Conservation (phyloP, 2,113 vertebrate genomes). For the Ammodytes marinus region DNA sequence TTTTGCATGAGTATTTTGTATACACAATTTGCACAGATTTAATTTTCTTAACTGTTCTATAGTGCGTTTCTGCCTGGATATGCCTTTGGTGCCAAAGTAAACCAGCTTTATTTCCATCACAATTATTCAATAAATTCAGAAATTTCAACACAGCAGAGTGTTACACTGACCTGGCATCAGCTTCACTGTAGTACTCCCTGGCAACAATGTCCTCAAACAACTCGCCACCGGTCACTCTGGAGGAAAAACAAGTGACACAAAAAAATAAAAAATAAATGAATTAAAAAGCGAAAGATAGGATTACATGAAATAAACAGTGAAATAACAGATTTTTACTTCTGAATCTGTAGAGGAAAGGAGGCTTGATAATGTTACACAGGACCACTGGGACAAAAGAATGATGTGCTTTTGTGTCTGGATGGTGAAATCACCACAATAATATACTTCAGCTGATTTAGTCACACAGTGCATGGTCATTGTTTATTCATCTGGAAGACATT, state of each 20-base stretch:
- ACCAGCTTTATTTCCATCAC: background rate
- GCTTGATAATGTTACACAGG: background rate
- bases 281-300: background rate
- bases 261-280: background rate
- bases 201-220: conserved; percentile 95
- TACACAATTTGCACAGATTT: too few species aligned
- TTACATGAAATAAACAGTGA: background rate
- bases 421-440: conserved; percentile 17
- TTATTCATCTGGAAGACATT: conserved; percentile 39
- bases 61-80: background rate
- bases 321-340: conserved; percentile 5
- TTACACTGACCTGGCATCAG: conserved; percentile 92
- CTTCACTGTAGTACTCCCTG: conserved; percentile 95
- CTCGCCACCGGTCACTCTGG: conserved; percentile 93
- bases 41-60: background rate
- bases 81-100: conserved; percentile 23
- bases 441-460: background rate
- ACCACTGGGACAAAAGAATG: background rate
- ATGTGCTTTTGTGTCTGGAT: background rate
- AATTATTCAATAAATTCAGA: conserved; percentile 4
- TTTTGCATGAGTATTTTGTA: background rate
- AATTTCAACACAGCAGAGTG: background rate
- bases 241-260: conserved; percentile 20
- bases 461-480: background rate
- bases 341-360: background rate